These are phyloP conservation scores for Hassar affinis DNA, from an alignment of 2,113 vertebrate species.

Conservation along the genomic window DNA sequence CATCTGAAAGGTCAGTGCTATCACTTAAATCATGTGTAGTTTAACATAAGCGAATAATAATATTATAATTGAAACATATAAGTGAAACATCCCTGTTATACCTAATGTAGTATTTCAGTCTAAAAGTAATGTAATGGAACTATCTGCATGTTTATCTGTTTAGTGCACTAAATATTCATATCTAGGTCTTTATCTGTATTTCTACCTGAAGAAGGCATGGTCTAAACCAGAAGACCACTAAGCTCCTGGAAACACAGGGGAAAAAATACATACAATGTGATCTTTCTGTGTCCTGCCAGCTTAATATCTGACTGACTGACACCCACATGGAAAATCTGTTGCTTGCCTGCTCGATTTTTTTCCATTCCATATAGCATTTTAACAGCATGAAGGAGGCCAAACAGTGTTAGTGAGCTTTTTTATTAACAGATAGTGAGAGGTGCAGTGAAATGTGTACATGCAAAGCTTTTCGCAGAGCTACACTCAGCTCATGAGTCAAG, in stretches of 20 bases:
- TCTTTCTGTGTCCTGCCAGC: constrained; percentile 1
- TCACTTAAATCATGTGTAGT: constrained; percentile 2
- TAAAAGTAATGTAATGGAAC: background rate
- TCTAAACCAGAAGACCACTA: background rate
- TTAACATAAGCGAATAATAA: background rate
- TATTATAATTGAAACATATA: too few species aligned
- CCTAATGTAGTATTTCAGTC: background rate
- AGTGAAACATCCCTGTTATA: background rate
- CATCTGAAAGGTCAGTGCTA: background rate
- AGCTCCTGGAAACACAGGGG: background rate
- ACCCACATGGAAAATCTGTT: background rate
- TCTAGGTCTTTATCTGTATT: background rate
- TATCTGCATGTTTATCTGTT: background rate
- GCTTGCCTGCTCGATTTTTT: background rate
- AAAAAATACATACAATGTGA: background rate
- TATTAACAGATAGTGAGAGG: background rate
- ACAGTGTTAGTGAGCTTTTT: background rate
- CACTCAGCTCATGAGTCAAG: background rate
- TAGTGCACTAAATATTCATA: background rate
- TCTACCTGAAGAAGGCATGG: background rate
- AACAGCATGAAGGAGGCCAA: background rate
- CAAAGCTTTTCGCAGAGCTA: background rate
- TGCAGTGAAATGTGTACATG: background rate
- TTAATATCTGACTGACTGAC: background rate
- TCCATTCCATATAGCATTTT: background rate